phyloP scores from a whole-genome alignment of 1,140 invertebrate species.

The Philopotamus ludificatus region DNA sequence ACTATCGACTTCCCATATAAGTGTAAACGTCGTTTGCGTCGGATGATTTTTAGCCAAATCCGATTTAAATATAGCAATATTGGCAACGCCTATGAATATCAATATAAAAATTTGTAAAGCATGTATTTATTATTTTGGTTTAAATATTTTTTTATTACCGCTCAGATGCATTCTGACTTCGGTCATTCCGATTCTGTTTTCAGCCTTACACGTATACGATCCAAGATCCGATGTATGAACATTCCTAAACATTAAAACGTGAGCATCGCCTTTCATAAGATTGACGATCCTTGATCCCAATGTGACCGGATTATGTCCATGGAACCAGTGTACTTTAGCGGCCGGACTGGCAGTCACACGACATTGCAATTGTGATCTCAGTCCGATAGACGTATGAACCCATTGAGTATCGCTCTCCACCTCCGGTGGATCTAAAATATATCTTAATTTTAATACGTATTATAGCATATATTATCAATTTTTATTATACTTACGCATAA shows the following conservation, averaged over 20 bases:
- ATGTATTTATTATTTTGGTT: too few relatives aligned
- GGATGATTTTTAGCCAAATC: slow-evolving; percentile 48
- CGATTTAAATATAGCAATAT: slow-evolving; percentile 52
- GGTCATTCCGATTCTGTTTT: slow-evolving; percentile 68
- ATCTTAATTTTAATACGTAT: background rate
- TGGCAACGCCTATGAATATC: slow-evolving; percentile 47
- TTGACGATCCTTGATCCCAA: slow-evolving; percentile 58
- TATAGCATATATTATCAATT: background rate
- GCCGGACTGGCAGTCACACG: slow-evolving; percentile 66
- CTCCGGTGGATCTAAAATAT: slow-evolving; percentile 68
- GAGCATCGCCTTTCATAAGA: slow-evolving; percentile 58
- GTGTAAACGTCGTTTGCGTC: slow-evolving; percentile 53
- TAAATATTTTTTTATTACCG: too few relatives aligned
- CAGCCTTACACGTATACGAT: slow-evolving; percentile 72
- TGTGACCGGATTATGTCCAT: slow-evolving; percentile 48
- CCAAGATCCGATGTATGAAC: slow-evolving; percentile 71
- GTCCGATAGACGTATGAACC: slow-evolving; percentile 69
- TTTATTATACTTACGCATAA: slow-evolving; percentile 38
- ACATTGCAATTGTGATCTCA: slow-evolving; percentile 68
- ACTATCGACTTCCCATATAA: slow-evolving; percentile 76
- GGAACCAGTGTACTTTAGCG: slow-evolving; percentile 51
- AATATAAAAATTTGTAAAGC: slow-evolving; percentile 1
- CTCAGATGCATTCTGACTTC: slow-evolving; percentile 52
- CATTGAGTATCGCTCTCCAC: slow-evolving; percentile 61
- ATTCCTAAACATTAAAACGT: slow-evolving; percentile 68